phyloP scores from a whole-genome alignment of 2,797 vertebrate genomes.

The Gadopsis bispinosus region DNA sequence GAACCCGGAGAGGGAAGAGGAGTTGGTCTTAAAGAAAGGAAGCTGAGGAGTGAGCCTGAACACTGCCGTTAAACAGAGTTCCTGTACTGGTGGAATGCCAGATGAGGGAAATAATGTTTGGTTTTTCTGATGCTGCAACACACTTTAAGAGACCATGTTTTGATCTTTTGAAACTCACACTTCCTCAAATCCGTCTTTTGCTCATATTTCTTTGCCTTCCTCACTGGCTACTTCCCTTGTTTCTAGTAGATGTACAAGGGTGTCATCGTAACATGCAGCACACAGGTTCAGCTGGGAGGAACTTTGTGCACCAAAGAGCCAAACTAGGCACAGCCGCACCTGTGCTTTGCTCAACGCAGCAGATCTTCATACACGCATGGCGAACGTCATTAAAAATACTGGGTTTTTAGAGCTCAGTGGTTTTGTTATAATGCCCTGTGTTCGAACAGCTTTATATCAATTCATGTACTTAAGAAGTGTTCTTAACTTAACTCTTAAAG shows the following conservation, averaged over 20 bases:
- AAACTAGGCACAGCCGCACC: slow-evolving; percentile 32
- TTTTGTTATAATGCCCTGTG: background rate
- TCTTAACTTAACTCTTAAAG: background rate
- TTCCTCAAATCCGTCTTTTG: background rate
- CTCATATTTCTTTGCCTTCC: background rate
- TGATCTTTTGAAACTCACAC: background rate
- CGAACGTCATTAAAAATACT: slow-evolving; percentile 9
- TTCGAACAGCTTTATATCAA: slow-evolving; percentile 5
- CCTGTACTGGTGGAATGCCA: background rate
- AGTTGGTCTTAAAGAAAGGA: slow-evolving; percentile 43
- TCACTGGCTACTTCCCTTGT: background rate
- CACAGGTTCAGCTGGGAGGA: slow-evolving; percentile 46
- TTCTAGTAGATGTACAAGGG: background rate
- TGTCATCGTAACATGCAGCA: slow-evolving; percentile 30
- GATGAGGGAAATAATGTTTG: slow-evolving; percentile 21
- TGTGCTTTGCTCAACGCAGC: slow-evolving; percentile 39
- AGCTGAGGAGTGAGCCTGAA: slow-evolving; percentile 35
- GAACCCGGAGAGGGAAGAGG: slow-evolving; percentile 53
- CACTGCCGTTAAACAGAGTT: slow-evolving; percentile 7
- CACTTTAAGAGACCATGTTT: slow-evolving; percentile 6
- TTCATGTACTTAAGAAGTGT: background rate
- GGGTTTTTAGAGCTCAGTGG: slow-evolving; percentile 7
- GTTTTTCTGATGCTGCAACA: background rate
- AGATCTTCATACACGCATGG: slow-evolving; percentile 20
- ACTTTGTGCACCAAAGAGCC: slow-evolving; percentile 23